phyloP scores from a whole-genome alignment of 2,888 invertebrate species.

The Trichacis sp. region DNA sequence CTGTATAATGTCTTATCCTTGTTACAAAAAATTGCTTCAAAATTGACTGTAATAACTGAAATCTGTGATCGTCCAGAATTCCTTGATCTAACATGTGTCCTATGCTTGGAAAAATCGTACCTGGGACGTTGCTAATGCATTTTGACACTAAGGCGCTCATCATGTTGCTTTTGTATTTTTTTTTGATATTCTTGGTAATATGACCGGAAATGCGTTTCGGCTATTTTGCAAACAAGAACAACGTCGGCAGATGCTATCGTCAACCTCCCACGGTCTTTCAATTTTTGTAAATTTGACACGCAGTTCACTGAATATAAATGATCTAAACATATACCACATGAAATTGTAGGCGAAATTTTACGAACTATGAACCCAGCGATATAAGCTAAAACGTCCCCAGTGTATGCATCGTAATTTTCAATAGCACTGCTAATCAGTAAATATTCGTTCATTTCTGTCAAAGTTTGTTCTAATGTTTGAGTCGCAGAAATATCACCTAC shows the following conservation, averaged over 20 bases:
- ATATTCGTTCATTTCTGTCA: not conserved
- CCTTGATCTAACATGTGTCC: not conserved
- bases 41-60: not conserved
- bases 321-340: not conserved
- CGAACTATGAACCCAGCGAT: constrained; percentile 19
- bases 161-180: not conserved
- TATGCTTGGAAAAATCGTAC: not conserved
- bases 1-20: not conserved
- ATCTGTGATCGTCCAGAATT: constrained; percentile 1
- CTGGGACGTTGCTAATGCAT: constrained; percentile 1
- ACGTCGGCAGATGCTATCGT: constrained; percentile 1
- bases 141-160: not conserved
- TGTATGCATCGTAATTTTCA: not conserved
- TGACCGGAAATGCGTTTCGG: constrained; percentile 2
- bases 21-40: not conserved
- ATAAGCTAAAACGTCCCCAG: constrained; percentile 12
- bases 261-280: constrained; percentile 6
- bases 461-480: too few species aligned
- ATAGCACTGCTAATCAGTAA: not conserved
- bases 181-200: not conserved
- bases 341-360: constrained; percentile 2
- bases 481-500: too few species aligned
- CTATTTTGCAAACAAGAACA: constrained; percentile 3
- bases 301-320: not conserved
- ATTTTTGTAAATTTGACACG: constrained; percentile 3